Evolutionary conservation across 2,888 invertebrate genomes (phyloP).

Genomic region (Agonum fuliginosum): DNA sequence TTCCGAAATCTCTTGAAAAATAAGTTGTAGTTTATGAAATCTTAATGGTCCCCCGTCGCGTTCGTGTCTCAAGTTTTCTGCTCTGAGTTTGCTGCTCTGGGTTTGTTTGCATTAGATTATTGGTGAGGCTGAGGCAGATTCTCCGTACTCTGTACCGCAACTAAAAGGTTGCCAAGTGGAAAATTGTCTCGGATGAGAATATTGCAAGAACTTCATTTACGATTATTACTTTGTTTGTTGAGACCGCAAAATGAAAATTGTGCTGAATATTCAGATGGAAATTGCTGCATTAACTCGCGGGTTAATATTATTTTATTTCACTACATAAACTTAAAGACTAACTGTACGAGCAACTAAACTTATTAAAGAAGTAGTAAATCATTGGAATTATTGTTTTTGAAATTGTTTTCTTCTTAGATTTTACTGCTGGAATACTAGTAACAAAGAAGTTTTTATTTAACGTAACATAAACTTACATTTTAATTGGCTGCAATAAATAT

Average conservation of each 20-base stretch:
- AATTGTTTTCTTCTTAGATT: too few relatives aligned
- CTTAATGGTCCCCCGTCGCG: too few relatives aligned
- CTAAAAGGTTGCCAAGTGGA: constrained; percentile 41
- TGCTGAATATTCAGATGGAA: constrained; percentile 28
- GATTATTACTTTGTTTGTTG: constrained; percentile 51
- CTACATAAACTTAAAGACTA: not conserved
- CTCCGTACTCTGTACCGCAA: not conserved
- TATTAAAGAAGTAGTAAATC: too few relatives aligned
- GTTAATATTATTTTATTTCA: constrained; percentile 26
- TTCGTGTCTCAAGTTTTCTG: too few relatives aligned
- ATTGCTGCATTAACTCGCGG: constrained; percentile 1
- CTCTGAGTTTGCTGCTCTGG: not conserved
- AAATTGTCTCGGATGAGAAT: constrained; percentile 42
- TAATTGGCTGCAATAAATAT: too few relatives aligned
- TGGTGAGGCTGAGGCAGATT: not conserved
- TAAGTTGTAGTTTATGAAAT: too few relatives aligned
- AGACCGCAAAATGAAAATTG: constrained; percentile 46
- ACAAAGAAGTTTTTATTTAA: too few relatives aligned
- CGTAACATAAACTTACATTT: too few relatives aligned
- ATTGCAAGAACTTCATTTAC: constrained; percentile 48
- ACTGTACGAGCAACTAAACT: not conserved
- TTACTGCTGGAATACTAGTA: too few relatives aligned
- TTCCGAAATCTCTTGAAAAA: too few relatives aligned
- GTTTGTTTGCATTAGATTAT: constrained; percentile 38
- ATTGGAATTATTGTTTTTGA: too few relatives aligned